Conservation (phyloP, 1,140 invertebrate species). For the Hyles euphorbiae region DNA sequence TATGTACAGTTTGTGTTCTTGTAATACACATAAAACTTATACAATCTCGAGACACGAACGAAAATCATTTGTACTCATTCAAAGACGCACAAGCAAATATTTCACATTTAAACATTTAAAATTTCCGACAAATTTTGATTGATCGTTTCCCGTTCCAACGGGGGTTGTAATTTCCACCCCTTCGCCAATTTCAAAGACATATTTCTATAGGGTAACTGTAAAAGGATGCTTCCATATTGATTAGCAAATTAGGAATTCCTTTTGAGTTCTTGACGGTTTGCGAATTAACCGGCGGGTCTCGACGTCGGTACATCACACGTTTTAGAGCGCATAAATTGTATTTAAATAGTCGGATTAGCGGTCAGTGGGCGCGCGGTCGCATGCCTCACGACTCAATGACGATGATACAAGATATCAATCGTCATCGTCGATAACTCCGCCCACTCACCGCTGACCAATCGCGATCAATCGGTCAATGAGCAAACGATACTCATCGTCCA, state of each 20-base stretch:
- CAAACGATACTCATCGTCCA: not conserved
- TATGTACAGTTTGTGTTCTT: too few species aligned
- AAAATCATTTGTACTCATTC: too few species aligned
- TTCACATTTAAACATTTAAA: slow-evolving; percentile 14
- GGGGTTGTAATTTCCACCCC: slow-evolving; percentile 1
- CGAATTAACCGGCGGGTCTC: not conserved
- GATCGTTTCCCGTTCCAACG: slow-evolving; percentile 14
- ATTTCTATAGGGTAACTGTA: slow-evolving; percentile 22
- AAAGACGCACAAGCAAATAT: not conserved
- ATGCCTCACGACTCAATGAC: slow-evolving; percentile 29
- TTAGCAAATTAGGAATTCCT: slow-evolving; percentile 28
- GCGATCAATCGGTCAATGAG: slow-evolving; percentile 58
- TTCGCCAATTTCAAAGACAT: slow-evolving; percentile 22
- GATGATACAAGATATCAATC: slow-evolving; percentile 40
- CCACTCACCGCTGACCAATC: slow-evolving; percentile 52
- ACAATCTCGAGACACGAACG: too few species aligned
- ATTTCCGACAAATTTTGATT: slow-evolving; percentile 26
- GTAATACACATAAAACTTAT: too few species aligned
- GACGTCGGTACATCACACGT: not conserved
- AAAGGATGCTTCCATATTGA: slow-evolving; percentile 28
- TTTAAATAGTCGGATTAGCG: not conserved
- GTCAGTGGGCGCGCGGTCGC: not conserved
- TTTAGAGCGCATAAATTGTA: not conserved
- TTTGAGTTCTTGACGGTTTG: slow-evolving; percentile 16
- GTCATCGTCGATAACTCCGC: slow-evolving; percentile 62